Evolutionary conservation across 64 coral and sea anemone species (phyloP).

Genomic region (Porites lutea): DNA sequence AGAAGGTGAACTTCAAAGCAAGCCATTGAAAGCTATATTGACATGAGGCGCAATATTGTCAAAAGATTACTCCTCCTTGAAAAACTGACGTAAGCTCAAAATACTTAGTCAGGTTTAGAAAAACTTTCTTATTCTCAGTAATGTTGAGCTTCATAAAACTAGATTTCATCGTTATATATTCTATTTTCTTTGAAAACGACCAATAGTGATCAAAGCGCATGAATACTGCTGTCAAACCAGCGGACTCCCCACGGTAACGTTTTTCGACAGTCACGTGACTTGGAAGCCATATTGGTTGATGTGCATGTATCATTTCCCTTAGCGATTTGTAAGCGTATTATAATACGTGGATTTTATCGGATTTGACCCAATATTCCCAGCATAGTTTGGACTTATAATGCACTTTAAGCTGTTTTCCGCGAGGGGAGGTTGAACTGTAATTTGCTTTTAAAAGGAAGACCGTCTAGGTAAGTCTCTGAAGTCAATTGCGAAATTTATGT

Average conservation of each 20-base stretch:
- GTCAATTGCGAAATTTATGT: constrained; percentile 5
- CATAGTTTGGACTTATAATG: neutral
- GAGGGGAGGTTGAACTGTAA: neutral
- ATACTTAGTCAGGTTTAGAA: too few species aligned
- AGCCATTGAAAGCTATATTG: too few species aligned
- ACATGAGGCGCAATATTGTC: too few species aligned
- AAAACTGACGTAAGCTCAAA: too few species aligned
- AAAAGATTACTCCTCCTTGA: too few species aligned
- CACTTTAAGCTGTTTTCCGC: neutral
- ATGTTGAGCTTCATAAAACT: too few species aligned
- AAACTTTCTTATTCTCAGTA: too few species aligned
- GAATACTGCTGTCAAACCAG: neutral
- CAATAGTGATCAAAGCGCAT: too few species aligned
- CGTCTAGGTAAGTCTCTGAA: neutral
- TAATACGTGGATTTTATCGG: neutral
- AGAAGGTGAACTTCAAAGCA: too few species aligned
- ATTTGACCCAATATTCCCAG: neutral
- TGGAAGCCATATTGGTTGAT: constrained; percentile 8
- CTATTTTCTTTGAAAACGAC: too few species aligned
- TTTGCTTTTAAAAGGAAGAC: neutral
- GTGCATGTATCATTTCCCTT: neutral
- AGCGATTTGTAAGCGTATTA: neutral
- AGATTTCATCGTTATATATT: too few species aligned
- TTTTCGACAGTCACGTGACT: neutral
- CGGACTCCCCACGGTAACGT: neutral